Base-by-base conservation (phyloP, 2,797 vertebrate species). In the Columba guinea region DNA sequence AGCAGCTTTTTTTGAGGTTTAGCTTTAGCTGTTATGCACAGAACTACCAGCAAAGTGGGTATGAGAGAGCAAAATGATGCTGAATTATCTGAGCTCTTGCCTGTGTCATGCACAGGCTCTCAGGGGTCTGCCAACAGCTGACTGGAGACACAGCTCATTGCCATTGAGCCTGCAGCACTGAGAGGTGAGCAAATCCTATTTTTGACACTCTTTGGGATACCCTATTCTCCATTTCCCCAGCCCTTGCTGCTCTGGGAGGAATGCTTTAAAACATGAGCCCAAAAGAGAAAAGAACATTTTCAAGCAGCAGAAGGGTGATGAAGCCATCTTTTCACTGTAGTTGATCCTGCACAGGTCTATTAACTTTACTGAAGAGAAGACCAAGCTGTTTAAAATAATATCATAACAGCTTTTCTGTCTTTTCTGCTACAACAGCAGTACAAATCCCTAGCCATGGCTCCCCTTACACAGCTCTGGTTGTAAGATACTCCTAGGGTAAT, bases 321-420 rank as follows among this genome's bases (percentile, higher is more conserved):
- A 91, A 94, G 69, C 9, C 22, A n/a, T 11, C n/a, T 77, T 71
- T 55, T 69, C n/a, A 41, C 52, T 73, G 74, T 48, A 63, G 64
- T 34, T 28, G 0, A 37, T 81, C 35, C 51, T 88, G 41, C 65
- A 63, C 9, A 44, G 30, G 35, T 27, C 64, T 80, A 70, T 93
- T 91, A 85, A 82, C 35, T 92, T 92, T 20, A 71, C 17, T 3
- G 4, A 68, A 84, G 35, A 76, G 67, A 76, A 83, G 39, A 55
- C 52, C 34, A 53, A 82, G 56, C 8, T 92, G 67, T 79, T 95
- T 84, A 79, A 95, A 93, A 90, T 52, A 90, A 80, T 44, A 90
- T 9, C 55, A 76, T 37, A 79, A 46, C 49, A 62, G 35, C n/a
- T 94, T 92, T 65, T 52, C 52, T 52, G 6, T 32, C 49, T 76